These are phyloP conservation scores for Dichetophora obliterata DNA, from an alignment of 2,888 invertebrate species.

Conservation along the genomic window DNA sequence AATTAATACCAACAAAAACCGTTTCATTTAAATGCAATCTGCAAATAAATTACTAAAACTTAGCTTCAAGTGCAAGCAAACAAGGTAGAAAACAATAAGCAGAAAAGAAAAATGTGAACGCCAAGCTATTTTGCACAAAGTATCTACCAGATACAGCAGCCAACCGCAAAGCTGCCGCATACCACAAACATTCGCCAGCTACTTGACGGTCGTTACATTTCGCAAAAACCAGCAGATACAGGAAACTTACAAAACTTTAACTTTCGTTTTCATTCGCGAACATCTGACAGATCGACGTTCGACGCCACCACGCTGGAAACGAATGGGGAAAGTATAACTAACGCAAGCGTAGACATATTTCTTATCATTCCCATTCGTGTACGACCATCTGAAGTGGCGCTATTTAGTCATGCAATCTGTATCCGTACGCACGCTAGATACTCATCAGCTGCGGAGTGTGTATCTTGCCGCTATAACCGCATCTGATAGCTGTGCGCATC, in stretches of 20 bases:
- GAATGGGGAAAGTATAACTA: not conserved
- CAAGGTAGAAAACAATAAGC: not conserved
- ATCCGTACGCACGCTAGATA: not conserved
- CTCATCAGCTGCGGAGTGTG: not conserved
- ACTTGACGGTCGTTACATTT: not conserved
- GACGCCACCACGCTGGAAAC: not conserved
- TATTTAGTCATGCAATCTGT: too few species aligned
- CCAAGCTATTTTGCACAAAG: not conserved
- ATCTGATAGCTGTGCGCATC: constrained; percentile 1
- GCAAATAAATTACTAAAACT: constrained; percentile 12
- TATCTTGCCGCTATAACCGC: not conserved
- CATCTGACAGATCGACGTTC: constrained; percentile 1
- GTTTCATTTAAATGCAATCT: not conserved
- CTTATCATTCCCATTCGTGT: not conserved
- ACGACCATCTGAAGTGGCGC: too few species aligned
- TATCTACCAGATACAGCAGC: constrained; percentile 1
- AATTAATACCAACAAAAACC: constrained; percentile 5
- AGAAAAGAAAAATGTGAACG: not conserved
- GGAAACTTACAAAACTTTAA: constrained; percentile 51
- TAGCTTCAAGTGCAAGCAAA: constrained; percentile 5
- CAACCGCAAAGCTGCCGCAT: not conserved
- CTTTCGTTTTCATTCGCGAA: constrained; percentile 66
- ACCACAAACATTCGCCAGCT: not conserved
- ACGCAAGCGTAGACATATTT: not conserved
- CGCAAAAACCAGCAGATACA: constrained; percentile 46